Base-by-base conservation (phyloP, 1,140 invertebrate genomes). In the Eulimnadia texana region DNA sequence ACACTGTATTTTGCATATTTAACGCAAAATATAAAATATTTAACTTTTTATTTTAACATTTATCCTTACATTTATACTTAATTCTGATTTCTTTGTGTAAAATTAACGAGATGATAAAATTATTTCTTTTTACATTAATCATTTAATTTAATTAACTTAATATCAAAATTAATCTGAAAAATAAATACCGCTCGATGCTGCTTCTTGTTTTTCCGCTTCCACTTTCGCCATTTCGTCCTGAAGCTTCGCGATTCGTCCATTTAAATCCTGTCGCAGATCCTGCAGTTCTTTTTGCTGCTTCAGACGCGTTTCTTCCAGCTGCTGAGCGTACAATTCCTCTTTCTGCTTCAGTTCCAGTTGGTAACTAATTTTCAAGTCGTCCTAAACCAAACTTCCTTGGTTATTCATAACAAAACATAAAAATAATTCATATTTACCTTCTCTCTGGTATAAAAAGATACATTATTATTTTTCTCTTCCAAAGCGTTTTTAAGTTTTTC, bases 191-290 rank as follows among this genome's bases (percentile, higher is more conserved):
- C 10, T 10, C 9, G 25, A 1, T n/a, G 33, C 27, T 57, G 22
- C 20, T 29, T 57, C 27, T 25, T 57, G 55, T 19, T 57, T 57
- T 33, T 57, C 55, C 25, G 10, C 22, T 25, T 57, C 55, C 3
- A 27, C 24, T 20, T 57, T 57, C 10, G 16, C 20, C 13, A 57
- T 20, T 16, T 57, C 27, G n/a, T 57, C 55, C 11, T 57, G 55
- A 10, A 57, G 27, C 29, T 57, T 57, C 20, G 55, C 24, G 10
- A 57, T 11, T 33, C 29, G 55, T 20, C 13, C 27, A 3, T 27
- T 20, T 20, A 57, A 29, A 16, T 57, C 55, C 20, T 33, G 27
- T 9, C 29, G 24, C 25, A 57, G 27, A 13, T 57, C 55, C 13
- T 57, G 55, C 11, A 33, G 20, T 16, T n/a, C 28, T 11, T 57